Conservation (phyloP, 37 sponge, comb jelly and placozoan species). For the Eunapius fragilis region DNA sequence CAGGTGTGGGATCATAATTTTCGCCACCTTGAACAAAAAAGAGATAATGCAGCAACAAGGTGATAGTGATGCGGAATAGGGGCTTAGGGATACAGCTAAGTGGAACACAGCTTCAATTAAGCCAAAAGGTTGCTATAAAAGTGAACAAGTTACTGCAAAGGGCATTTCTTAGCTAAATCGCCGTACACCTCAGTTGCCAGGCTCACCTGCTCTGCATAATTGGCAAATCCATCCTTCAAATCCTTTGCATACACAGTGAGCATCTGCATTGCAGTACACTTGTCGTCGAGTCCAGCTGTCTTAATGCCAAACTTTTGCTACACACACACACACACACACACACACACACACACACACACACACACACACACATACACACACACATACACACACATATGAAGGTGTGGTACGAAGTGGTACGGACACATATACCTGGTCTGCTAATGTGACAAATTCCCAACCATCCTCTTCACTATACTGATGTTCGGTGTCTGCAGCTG, state of each 20-base stretch:
- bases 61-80: too few species aligned
- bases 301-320: slow-evolving; percentile 98
- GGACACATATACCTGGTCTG: slow-evolving; percentile 78
- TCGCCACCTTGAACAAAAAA: slow-evolving; percentile 56
- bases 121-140: too few species aligned
- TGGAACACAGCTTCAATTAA: too few species aligned
- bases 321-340: background rate
- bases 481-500: slow-evolving; percentile 78
- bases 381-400: background rate
- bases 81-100: too few species aligned
- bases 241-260: slow-evolving; percentile 98
- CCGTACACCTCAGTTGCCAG: background rate
- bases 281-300: slow-evolving; percentile 97
- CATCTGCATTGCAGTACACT: slow-evolving; percentile 99
- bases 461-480: slow-evolving; percentile 88
- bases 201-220: slow-evolving; percentile 85
- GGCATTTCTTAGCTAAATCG: too few species aligned
- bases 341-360: background rate
- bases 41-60: too few species aligned
- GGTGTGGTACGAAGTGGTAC: slow-evolving; percentile 4
- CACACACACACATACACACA: background rate
- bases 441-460: slow-evolving; percentile 98
- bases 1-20: slow-evolving; percentile 94
- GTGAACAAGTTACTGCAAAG: too few species aligned
- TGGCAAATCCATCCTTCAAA: slow-evolving; percentile 93